Base-by-base conservation (phyloP, 92 coral and sea anemone species). In the Phymanthus crucifer region DNA sequence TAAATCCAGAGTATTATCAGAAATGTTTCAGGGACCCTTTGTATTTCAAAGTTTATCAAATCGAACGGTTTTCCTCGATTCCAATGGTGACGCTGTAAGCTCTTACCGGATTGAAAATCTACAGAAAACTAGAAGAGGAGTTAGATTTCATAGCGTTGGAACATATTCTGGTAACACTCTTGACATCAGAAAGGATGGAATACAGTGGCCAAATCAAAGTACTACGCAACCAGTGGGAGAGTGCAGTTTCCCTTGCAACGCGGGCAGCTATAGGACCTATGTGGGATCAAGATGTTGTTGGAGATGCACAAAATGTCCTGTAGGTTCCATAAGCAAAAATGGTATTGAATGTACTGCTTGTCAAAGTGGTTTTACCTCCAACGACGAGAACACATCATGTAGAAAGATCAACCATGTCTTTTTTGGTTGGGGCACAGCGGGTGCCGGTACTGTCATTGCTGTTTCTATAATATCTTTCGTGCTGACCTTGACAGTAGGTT, bases 281-380 rank as follows among this genome's bases (percentile, higher is more conserved):
- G 40, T 78, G 27, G 79, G 79, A 23, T 81, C 87, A 40, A 61
- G 74, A 16, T 92, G 97, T 66, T 93, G 97, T 73, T 93, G 97
- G 97, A 19, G 57, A 46, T 92, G 97, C 71, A 47, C 48, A 16
- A 40, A 52, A n/a, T 93, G 97, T 40, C 85, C 90, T 1, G 36
- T 26, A 4, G 92, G 90, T 0, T 77, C 83, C 58, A 17, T 82
- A 26, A 89, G 86, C 71, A 82, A 84, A 47, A 36, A 83, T 40
- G 83, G 86, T 1, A 48, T 33, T 17, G 66, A 76, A 21, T 93
- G 97, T 54, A 76, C 58, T 19, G 38, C 54, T 68, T 93, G 97
- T 40, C 87, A 76, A 27, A 33, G 33, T 32, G 87, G 80, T 31
- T 71, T 71, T 40, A 83, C 26, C 23, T 70, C 89, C 12, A 87